Evolutionary conservation across 2,888 invertebrate genomes (phyloP), one percentile per base, ranked within the genome.

Genomic region (Dolichopus griseipennis): DNA sequence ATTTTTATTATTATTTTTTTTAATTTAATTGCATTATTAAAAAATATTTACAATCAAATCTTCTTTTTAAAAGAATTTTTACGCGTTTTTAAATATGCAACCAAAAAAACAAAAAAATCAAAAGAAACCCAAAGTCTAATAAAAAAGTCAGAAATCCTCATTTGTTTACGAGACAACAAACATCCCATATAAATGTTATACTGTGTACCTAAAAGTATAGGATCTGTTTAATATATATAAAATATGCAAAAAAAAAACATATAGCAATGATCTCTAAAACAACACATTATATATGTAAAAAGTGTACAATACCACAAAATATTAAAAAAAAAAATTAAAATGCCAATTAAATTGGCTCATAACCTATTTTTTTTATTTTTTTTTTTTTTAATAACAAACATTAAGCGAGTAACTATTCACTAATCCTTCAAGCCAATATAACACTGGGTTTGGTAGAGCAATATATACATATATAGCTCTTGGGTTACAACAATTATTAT

Each of bases 331-430:
- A 65, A 65, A 68, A 27, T 27, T 2, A 2, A 27, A 68, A 68
- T 65, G 65, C 66, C 62, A 68, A 21, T 62, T 22, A 67, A 41
- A 22, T 18, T 5, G 43, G 61, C n/a, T 20, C 33, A 43, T 34
- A 61, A 27, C 33, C 15, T 34, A 8, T 64, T 64, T 67, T 67
- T 64, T 37, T 67, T 27, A 18, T 41, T 43, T 66, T 63, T 15
- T 66, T 63, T 22, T 3, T 1, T 10, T 21, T 68, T 65, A n/a
- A 61, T 61, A 65, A 61, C 68, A 33, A 20, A 63, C 41, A 27
- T 15, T 62, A 65, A 22, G 37, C 37, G 65, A 62, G 61, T 61
- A 65, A 65, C 65, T 65, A 43, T 43, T 61, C 68, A 65, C 65
- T 65, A 43, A 63, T 43, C 22, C 65, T 27, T 27, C 27, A n/a